Evolutionary conservation across 2,888 invertebrate genomes (phyloP).

Genomic region (Ophion slaviceki): DNA sequence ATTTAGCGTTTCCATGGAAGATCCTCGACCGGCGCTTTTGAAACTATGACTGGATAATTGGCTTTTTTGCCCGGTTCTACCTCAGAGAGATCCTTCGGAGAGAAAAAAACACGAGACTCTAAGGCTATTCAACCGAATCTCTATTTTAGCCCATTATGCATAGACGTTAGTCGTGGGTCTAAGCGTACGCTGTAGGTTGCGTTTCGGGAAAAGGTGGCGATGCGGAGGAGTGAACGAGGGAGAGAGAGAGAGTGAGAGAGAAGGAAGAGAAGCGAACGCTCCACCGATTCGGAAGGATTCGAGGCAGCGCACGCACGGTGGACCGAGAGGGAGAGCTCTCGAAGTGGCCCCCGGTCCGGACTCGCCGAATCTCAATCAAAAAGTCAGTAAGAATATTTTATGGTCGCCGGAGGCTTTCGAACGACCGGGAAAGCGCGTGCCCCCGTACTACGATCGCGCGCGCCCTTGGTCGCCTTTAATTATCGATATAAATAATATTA

Average conservation of each 20-base stretch:
- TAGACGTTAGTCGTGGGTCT: conserved; percentile 10
- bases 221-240: conserved; percentile 14
- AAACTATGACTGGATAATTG: conserved; percentile 67
- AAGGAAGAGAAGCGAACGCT: conserved; percentile 43
- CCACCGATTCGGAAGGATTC: conserved; percentile 52
- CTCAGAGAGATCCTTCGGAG: not conserved
- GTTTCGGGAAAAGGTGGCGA: conserved; percentile 26
- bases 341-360: conserved; percentile 63
- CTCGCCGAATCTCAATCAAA: conserved; percentile 77
- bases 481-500: conserved; percentile 80
- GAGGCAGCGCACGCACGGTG: conserved; percentile 40
- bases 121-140: conserved; percentile 19
- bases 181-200: not conserved
- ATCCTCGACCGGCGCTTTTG: conserved; percentile 30
- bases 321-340: conserved; percentile 58
- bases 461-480: conserved; percentile 77
- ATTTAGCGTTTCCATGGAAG: conserved; percentile 55
- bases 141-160: conserved; percentile 1
- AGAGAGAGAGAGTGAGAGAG: conserved; percentile 11
- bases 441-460: conserved; percentile 62
- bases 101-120: conserved; percentile 22
- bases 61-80: conserved; percentile 30
- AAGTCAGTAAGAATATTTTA: conserved; percentile 79
- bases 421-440: conserved; percentile 67
- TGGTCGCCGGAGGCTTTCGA: conserved; percentile 74